Conservation (phyloP, 2,113 vertebrate genomes). For the Gallinago paraguaiae region DNA sequence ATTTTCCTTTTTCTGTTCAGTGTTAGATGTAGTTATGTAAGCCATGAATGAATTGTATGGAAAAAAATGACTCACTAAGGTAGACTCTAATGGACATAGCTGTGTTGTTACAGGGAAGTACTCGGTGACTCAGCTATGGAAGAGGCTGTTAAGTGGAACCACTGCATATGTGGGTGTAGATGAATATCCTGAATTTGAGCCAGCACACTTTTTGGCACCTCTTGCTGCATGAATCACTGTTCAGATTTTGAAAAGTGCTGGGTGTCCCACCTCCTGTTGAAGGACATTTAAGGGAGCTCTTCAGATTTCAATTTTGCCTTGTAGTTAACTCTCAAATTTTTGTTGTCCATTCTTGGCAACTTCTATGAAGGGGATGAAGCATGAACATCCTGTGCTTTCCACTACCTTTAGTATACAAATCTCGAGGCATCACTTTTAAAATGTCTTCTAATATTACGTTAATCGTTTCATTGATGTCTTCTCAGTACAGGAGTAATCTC, state of each 20-base stretch:
- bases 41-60: not conserved
- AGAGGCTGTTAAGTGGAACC: not conserved
- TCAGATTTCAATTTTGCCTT: not conserved
- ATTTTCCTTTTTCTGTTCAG: not conserved
- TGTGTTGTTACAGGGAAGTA: not conserved
- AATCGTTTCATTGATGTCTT: not conserved
- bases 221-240: not conserved
- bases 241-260: not conserved
- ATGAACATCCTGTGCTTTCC: not conserved
- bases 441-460: not conserved
- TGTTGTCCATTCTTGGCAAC: not conserved
- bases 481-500: not conserved
- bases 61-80: not conserved
- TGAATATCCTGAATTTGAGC: not conserved
- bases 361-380: not conserved
- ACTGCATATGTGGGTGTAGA: not conserved
- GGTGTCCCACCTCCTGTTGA: not conserved
- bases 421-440: not conserved
- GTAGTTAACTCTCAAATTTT: not conserved
- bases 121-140: not conserved
- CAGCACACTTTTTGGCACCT: not conserved
- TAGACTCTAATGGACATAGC: not conserved
- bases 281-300: not conserved
- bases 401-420: not conserved
- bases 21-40: not conserved